phyloP scores from a whole-genome alignment of 2,113 vertebrate species.

The Macquaria australasica region DNA sequence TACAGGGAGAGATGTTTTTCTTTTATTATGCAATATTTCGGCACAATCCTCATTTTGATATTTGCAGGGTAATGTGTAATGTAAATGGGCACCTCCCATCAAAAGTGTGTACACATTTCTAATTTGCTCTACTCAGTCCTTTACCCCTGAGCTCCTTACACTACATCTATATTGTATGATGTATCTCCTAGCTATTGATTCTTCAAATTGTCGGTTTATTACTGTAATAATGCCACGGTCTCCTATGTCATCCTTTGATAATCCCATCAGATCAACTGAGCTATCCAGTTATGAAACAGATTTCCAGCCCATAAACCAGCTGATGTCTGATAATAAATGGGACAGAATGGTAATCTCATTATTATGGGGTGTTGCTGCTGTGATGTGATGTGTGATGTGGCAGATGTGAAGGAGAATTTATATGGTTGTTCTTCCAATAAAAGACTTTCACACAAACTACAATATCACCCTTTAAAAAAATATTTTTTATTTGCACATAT shows the following conservation, averaged over 20 bases:
- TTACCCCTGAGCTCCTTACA: background rate
- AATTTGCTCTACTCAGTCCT: background rate
- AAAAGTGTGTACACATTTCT: background rate
- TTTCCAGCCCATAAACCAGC: background rate
- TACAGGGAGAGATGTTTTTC: background rate
- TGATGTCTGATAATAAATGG: constrained; percentile 19
- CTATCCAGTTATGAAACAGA: constrained; percentile 31
- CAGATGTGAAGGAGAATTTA: constrained; percentile 5
- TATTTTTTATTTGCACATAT: background rate
- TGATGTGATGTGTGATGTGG: background rate
- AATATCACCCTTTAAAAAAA: background rate
- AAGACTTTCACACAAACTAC: background rate
- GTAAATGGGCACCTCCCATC: background rate
- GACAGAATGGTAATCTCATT: background rate
- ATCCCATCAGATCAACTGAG: constrained; percentile 34
- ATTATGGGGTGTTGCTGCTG: background rate
- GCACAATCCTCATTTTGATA: background rate
- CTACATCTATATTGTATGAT: background rate
- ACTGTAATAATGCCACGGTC: background rate
- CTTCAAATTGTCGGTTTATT: background rate
- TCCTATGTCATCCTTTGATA: constrained; percentile 1
- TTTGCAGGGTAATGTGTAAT: background rate
- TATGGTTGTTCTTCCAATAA: background rate
- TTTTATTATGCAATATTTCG: too few relatives aligned
- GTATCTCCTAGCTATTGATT: background rate